Evolutionary conservation across 2,888 invertebrate genomes (phyloP).

Genomic region (Tenthredo scrophulariae): DNA sequence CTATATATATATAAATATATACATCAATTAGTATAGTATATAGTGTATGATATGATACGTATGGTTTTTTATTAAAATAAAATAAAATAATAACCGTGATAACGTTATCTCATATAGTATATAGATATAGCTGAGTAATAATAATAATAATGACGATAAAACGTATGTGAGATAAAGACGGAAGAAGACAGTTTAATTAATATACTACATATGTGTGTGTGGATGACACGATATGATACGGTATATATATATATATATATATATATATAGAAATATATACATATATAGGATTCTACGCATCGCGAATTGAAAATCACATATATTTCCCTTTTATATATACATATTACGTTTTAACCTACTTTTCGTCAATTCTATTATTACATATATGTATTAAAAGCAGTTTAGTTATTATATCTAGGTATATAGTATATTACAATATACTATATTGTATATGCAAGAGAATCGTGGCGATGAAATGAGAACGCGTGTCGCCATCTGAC

Average conservation of each 20-base stretch:
- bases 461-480: background rate
- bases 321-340: too few relatives aligned
- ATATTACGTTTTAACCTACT: too few relatives aligned
- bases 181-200: slow-evolving; percentile 9
- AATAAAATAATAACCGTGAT: background rate
- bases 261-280: too few relatives aligned
- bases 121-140: background rate
- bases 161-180: background rate
- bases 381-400: too few relatives aligned
- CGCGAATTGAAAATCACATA: background rate
- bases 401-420: too few relatives aligned
- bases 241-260: too few relatives aligned
- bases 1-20: too few relatives aligned
- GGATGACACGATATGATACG: background rate
- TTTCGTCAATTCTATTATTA: too few relatives aligned
- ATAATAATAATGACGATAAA: background rate
- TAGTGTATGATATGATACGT: too few relatives aligned
- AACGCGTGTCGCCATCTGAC: background rate
- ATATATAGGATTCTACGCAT: background rate
- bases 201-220: background rate
- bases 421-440: too few relatives aligned
- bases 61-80: too few relatives aligned
- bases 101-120: background rate
- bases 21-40: too few relatives aligned
- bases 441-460: background rate